A percentile compares a stretch with the other conserved stretches of the same genome.
These are phyloP conservation scores for Poicephalus gulielmi DNA, from an alignment of 2,113 vertebrate species.

Conservation along the genomic window DNA sequence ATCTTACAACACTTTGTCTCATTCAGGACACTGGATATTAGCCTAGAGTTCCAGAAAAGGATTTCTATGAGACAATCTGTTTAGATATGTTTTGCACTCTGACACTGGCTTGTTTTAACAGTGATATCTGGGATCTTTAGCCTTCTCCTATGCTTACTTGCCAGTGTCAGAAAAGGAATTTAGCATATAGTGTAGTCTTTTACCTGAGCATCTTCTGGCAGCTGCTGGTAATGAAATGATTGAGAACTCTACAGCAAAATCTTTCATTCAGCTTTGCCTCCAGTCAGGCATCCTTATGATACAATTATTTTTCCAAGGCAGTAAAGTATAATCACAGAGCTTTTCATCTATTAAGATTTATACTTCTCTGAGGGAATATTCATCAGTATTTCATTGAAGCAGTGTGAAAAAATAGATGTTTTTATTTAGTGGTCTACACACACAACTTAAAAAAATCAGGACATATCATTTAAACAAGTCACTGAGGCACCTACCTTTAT, in stretches of 20 bases:
- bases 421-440: neutral
- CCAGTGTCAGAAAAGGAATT: neutral
- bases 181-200: neutral
- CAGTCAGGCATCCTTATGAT: neutral
- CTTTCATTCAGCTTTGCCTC: neutral
- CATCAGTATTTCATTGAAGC: neutral
- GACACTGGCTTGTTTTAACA: neutral
- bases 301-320: neutral
- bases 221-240: neutral
- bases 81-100: neutral
- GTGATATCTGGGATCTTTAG: neutral
- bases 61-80: neutral
- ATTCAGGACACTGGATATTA: neutral
- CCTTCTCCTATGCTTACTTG: neutral
- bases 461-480: neutral
- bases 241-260: neutral
- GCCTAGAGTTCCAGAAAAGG: neutral
- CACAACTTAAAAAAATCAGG: neutral
- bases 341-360: neutral
- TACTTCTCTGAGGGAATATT: neutral
- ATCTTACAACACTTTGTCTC: neutral
- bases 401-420: neutral
- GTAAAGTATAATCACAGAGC: neutral
- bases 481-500: conserved; percentile 78
- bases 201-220: neutral